These are phyloP conservation scores for Calcarius lapponicus DNA, from an alignment of 2,797 vertebrate genomes.

Conservation along the genomic window DNA sequence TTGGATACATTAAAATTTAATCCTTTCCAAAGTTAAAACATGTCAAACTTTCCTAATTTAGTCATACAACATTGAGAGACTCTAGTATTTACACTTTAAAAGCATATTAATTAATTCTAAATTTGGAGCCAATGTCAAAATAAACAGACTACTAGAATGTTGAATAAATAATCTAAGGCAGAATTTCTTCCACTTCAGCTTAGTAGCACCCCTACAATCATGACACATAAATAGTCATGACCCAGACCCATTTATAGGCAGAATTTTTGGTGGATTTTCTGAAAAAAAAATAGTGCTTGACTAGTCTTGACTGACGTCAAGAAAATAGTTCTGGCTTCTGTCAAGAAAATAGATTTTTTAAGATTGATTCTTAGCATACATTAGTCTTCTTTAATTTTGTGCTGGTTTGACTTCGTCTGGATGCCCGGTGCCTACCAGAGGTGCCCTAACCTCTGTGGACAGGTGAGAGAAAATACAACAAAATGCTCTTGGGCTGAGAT, in stretches of 20 bases:
- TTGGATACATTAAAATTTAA: background rate
- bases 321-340: background rate
- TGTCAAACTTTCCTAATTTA: background rate
- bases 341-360: background rate
- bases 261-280: background rate
- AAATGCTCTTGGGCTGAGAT: background rate
- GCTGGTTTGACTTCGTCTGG: background rate
- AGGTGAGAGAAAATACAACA: background rate
- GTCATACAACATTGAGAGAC: background rate
- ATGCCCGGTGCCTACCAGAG: background rate
- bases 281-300: background rate
- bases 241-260: background rate
- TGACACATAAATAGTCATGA: too few species aligned
- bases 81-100: background rate
- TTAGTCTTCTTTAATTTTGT: background rate
- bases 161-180: background rate
- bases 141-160: background rate
- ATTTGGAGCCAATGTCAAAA: background rate
- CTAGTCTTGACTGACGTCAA: background rate
- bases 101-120: background rate
- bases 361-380: background rate
- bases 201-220: background rate
- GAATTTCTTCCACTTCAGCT: background rate
- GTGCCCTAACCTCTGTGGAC: background rate
- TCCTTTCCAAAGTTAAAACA: background rate